Evolutionary conservation across 2,888 invertebrate species (phyloP).

Genomic region (Sialis lutaria): DNA sequence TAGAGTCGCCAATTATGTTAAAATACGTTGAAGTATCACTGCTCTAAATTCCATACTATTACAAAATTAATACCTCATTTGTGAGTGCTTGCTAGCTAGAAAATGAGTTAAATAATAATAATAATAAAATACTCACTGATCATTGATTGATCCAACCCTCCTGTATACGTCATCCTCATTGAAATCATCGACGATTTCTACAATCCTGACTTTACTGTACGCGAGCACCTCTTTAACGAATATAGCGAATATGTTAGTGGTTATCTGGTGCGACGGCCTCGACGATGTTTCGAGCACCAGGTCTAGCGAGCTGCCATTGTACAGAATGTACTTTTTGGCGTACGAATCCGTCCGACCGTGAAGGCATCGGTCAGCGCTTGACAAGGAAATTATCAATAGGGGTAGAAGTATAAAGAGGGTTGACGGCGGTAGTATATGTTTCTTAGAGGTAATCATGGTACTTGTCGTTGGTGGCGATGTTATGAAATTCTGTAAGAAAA

Average conservation of each 20-base stretch:
- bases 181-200: conserved; percentile 27
- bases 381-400: too few species aligned
- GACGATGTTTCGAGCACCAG: conserved; percentile 34
- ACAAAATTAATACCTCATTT: too few species aligned
- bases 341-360: not conserved
- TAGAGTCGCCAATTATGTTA: too few species aligned
- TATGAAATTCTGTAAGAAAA: too few species aligned
- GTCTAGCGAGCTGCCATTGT: conserved; percentile 22
- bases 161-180: conserved; percentile 19
- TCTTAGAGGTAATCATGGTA: too few species aligned
- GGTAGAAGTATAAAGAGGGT: too few species aligned
- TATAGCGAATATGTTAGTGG: conserved; percentile 37
- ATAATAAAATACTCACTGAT: not conserved
- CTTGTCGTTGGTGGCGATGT: too few species aligned
- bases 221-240: conserved; percentile 30
- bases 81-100: too few species aligned
- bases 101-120: not conserved
- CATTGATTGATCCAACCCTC: conserved; percentile 2
- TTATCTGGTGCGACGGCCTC: conserved; percentile 35
- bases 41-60: too few species aligned
- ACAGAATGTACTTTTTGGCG: conserved; percentile 23
- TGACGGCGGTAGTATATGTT: too few species aligned
- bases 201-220: conserved; percentile 26
- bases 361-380: too few species aligned
- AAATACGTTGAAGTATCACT: too few species aligned